These are phyloP conservation scores for Carterocephalus palaemon DNA, from an alignment of 2,888 invertebrate genomes.

Conservation along the genomic window DNA sequence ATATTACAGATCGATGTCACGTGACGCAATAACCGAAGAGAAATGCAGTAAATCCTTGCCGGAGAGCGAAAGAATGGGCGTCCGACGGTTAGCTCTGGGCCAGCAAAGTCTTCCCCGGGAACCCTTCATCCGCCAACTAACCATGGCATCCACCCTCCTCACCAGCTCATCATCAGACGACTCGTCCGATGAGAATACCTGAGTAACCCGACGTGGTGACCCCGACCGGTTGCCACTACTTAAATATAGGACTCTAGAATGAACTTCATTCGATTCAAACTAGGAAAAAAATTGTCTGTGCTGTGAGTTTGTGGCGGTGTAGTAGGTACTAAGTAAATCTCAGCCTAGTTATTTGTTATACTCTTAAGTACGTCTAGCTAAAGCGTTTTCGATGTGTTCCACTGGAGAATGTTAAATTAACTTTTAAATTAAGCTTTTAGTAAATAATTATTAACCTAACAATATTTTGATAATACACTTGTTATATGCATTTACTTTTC, in stretches of 20 bases:
- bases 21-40: constrained; percentile 86
- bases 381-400: constrained; percentile 11
- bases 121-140: constrained; percentile 80
- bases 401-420: too few species aligned
- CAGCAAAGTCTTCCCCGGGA: constrained; percentile 79
- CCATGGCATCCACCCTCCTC: constrained; percentile 80
- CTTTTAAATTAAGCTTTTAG: too few species aligned
- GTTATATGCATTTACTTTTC: too few species aligned
- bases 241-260: constrained; percentile 67
- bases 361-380: too few species aligned
- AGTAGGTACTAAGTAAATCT: constrained; percentile 16
- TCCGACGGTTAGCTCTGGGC: constrained; percentile 74
- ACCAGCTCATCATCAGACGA: constrained; percentile 81
- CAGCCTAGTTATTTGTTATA: constrained; percentile 19
- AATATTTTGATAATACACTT: too few species aligned
- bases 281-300: constrained; percentile 12
- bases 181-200: constrained; percentile 73
- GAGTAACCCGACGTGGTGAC: constrained; percentile 74
- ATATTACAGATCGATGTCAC: constrained; percentile 74
- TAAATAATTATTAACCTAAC: too few species aligned
- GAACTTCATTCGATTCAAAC: constrained; percentile 31
- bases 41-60: constrained; percentile 81
- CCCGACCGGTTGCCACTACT: constrained; percentile 73
- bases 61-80: constrained; percentile 76
- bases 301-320: constrained; percentile 22